These are phyloP conservation scores for Leptopilina clavipes DNA, from an alignment of 1,140 invertebrate genomes.

Conservation along the genomic window DNA sequence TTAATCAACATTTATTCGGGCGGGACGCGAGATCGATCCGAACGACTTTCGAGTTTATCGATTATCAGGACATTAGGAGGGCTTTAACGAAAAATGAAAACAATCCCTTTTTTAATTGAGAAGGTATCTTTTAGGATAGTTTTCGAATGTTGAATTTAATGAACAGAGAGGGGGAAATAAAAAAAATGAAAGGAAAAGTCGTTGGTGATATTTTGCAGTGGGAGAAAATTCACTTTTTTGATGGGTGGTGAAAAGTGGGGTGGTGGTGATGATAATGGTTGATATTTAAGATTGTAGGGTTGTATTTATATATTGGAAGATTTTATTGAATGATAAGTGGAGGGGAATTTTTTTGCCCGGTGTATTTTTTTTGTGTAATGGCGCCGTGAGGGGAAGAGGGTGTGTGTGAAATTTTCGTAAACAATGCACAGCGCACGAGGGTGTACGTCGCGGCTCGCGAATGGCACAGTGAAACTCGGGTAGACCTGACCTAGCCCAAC, in stretches of 20 bases:
- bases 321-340: background rate
- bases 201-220: too few species aligned
- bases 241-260: too few species aligned
- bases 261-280: too few species aligned
- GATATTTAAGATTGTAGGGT: too few species aligned
- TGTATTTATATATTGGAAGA: too few species aligned
- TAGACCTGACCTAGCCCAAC: constrained; percentile 75
- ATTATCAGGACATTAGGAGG: constrained; percentile 63
- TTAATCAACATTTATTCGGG: constrained; percentile 43
- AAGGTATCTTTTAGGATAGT: background rate
- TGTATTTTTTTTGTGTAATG: constrained; percentile 11
- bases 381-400: background rate
- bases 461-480: constrained; percentile 66
- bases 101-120: background rate
- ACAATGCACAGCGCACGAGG: constrained; percentile 53
- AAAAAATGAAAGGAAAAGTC: too few species aligned
- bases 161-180: background rate
- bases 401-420: constrained; percentile 42
- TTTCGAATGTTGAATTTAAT: background rate
- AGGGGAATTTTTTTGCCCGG: constrained; percentile 36
- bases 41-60: constrained; percentile 48
- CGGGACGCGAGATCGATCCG: constrained; percentile 1
- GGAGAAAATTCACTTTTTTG: too few species aligned
- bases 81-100: background rate
- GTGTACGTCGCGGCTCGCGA: constrained; percentile 57